Percentiles rank a stretch among this genome's conserved stretches.
phyloP scores from a whole-genome alignment of 1,140 invertebrate genomes.

The Heliothis subflexa region DNA sequence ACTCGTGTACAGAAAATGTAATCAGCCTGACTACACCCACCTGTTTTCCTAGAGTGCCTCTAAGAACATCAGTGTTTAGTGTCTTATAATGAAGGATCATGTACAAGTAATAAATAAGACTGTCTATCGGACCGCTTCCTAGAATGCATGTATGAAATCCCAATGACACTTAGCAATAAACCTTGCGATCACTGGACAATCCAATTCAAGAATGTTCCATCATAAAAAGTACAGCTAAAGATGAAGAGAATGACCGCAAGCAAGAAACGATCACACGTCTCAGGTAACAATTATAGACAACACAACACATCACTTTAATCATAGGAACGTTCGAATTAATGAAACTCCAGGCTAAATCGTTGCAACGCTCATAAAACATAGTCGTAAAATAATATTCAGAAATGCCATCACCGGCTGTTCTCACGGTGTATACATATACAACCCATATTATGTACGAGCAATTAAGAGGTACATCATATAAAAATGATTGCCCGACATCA shows the following conservation, averaged over 20 bases:
- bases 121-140: neutral
- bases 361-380: constrained; percentile 41
- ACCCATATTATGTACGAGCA: constrained; percentile 41
- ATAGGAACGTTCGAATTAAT: constrained; percentile 39
- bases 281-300: constrained; percentile 35
- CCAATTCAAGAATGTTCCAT: constrained; percentile 1
- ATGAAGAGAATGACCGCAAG: constrained; percentile 2
- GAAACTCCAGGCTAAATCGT: constrained; percentile 40
- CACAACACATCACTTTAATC: constrained; percentile 34
- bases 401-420: constrained; percentile 37
- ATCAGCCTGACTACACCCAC: too few relatives aligned
- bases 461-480: constrained; percentile 46
- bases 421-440: constrained; percentile 39
- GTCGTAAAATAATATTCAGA: constrained; percentile 45
- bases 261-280: neutral
- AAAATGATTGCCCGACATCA: constrained; percentile 44
- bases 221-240: constrained; percentile 2
- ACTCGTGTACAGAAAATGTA: neutral
- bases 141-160: neutral
- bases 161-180: constrained; percentile 2
- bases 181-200: neutral
- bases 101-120: neutral
- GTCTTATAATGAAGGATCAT: neutral
- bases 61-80: too few relatives aligned
- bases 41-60: too few relatives aligned